Conservation (phyloP, 2,888 invertebrate genomes). For the Hypolimnas misippus region DNA sequence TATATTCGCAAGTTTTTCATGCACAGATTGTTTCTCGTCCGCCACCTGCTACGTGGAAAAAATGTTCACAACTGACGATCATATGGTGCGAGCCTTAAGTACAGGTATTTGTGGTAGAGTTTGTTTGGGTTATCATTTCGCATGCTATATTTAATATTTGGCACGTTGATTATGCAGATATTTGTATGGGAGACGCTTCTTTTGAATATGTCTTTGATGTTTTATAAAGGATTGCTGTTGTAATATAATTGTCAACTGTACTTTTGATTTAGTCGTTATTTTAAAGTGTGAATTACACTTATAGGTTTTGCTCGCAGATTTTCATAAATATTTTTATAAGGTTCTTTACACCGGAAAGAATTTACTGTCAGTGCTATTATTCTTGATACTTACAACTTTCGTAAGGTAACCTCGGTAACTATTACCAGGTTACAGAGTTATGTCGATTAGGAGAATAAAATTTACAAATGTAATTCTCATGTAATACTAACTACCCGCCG, state of each 20-base stretch:
- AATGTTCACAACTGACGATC: conserved; percentile 68
- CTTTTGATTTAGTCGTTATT: too few relatives aligned
- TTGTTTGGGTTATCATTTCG: conserved; percentile 37
- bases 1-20: conserved; percentile 67
- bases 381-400: too few relatives aligned
- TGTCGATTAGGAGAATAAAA: too few relatives aligned
- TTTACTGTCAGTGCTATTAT: too few relatives aligned
- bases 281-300: too few relatives aligned
- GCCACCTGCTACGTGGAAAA: conserved; percentile 65
- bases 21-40: conserved; percentile 71
- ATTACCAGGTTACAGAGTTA: too few relatives aligned
- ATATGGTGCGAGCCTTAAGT: conserved; percentile 57
- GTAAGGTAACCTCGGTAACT: too few relatives aligned
- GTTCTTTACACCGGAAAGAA: too few relatives aligned
- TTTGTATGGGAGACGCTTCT: background rate
- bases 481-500: too few relatives aligned
- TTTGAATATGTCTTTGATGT: background rate
- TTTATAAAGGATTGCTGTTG: background rate
- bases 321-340: too few relatives aligned
- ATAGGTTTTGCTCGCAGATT: too few relatives aligned
- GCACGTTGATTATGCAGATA: conserved; percentile 10
- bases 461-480: too few relatives aligned
- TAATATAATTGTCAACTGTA: background rate
- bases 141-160: conserved; percentile 27
- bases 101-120: conserved; percentile 35